These are phyloP conservation scores for silkworm (Bombyx mori) DNA, from an alignment of 1,140 invertebrate species.

Conservation along the genomic window DNA sequence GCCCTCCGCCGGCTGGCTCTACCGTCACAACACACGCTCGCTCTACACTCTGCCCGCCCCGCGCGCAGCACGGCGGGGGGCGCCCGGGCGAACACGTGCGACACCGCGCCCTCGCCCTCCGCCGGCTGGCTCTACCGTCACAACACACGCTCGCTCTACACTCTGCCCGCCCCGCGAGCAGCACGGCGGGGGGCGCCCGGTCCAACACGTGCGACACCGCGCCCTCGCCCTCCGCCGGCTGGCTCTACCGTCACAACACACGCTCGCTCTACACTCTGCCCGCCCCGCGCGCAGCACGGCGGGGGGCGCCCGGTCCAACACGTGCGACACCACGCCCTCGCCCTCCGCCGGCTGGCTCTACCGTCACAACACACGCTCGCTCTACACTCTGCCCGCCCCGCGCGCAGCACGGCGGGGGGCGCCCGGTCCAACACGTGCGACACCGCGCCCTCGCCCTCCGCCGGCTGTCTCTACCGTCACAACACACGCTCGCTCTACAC, in stretches of 20 bases:
- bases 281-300: slow-evolving; percentile 79
- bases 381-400: too few species aligned
- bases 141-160: slow-evolving; percentile 55
- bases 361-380: background rate
- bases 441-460: slow-evolving; percentile 18
- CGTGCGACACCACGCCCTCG: slow-evolving; percentile 36
- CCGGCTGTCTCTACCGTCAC: background rate
- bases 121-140: background rate
- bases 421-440: slow-evolving; percentile 79
- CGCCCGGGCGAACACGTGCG: slow-evolving; percentile 79
- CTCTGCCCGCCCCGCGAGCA: slow-evolving; percentile 75
- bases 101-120: slow-evolving; percentile 20
- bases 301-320: slow-evolving; percentile 87
- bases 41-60: too few species aligned
- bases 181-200: slow-evolving; percentile 86
- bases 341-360: slow-evolving; percentile 67
- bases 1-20: slow-evolving; percentile 63
- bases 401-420: slow-evolving; percentile 90
- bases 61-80: slow-evolving; percentile 91
- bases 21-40: slow-evolving; percentile 15
- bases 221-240: slow-evolving; percentile 7
- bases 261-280: too few species aligned
- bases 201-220: slow-evolving; percentile 75
- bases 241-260: slow-evolving; percentile 66
- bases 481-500: slow-evolving; percentile 64